Base-by-base conservation (phyloP, 2,888 invertebrate genomes). In the Morpho helenor region DNA sequence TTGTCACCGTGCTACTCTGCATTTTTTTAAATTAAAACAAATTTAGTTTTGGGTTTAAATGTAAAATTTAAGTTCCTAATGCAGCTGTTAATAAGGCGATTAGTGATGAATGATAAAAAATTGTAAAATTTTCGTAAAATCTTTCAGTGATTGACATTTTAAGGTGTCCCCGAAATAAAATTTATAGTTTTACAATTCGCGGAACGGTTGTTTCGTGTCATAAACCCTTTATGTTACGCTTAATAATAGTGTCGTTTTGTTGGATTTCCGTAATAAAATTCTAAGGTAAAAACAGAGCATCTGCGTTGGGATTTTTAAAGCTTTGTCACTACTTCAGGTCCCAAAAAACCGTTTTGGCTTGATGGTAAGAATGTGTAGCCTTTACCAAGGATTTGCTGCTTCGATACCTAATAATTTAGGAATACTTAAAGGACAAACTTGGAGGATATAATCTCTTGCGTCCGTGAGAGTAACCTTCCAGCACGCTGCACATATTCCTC, bases 131-230 rank as follows among this genome's bases (percentile, higher is more conserved):
- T 68, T 67, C 62, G 62, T 68, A 66, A 69, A 70, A 73, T 75
- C 76, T 74, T 71, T 69, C 69, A 70, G 67, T 82, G 86, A 82
- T 82, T 81, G 82, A 85, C 82, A 67, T 80, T 85, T 85, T 82
- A 84, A 71, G 79, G 74, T 67, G 66, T 71, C 66, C 73, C 73
- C 75, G 74, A 74, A 77, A 77, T 72, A 72, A 75, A 80, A 82
- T 86, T 86, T 87, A 87, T 82, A 77, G 74, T 72, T 66, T 72
- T 61, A 70, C 69, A 82, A 84, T 88, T 88, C 88, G 84, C 85
- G 72, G 87, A 87, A 89, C 76, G 72, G 61, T 68, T 72, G 77
- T 77, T 79, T 77, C 77, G n/a, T 78, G 75, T 76, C 68, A 60
- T 75, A 73, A 75, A 76, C 73, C 79, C 78, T 74, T 80, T 83